Percentiles rank a stretch among this genome's conserved stretches.
These are phyloP conservation scores for Hylaea fasciaria DNA, from an alignment of 2,888 invertebrate genomes.

Conservation along the genomic window DNA sequence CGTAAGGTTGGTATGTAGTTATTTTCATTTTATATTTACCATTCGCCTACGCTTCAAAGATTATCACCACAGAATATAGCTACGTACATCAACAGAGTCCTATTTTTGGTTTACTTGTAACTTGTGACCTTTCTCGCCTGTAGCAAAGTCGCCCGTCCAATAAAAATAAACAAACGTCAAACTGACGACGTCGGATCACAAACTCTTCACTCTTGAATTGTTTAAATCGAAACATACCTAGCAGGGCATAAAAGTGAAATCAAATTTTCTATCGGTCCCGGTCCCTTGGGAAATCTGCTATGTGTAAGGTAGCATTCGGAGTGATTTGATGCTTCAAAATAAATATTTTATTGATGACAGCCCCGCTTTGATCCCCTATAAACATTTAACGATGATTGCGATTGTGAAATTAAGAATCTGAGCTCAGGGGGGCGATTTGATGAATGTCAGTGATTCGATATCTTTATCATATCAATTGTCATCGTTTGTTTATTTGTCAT, in stretches of 20 bases:
- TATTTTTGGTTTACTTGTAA: no score
- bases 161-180: not conserved
- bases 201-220: slow-evolving; percentile 29
- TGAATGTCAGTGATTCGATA: no score
- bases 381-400: slow-evolving; percentile 60
- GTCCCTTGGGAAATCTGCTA: slow-evolving; percentile 68
- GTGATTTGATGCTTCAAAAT: slow-evolving; percentile 66
- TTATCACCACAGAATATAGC: no score
- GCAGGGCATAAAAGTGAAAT: slow-evolving; percentile 64
- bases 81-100: no score
- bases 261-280: slow-evolving; percentile 60
- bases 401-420: slow-evolving; percentile 11
- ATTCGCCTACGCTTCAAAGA: not conserved
- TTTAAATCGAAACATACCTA: slow-evolving; percentile 52
- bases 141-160: no score
- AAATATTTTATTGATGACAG: slow-evolving; percentile 68
- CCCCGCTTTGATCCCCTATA: slow-evolving; percentile 55
- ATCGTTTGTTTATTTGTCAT: no score
- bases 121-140: no score
- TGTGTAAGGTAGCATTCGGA: slow-evolving; percentile 52
- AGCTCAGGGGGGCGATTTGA: no score
- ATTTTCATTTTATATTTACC: not conserved
- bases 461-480: no score
- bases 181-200: not conserved
- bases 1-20: no score